phyloP scores from a whole-genome alignment of 1,140 invertebrate species.

The Macrostomum lignano region DNA sequence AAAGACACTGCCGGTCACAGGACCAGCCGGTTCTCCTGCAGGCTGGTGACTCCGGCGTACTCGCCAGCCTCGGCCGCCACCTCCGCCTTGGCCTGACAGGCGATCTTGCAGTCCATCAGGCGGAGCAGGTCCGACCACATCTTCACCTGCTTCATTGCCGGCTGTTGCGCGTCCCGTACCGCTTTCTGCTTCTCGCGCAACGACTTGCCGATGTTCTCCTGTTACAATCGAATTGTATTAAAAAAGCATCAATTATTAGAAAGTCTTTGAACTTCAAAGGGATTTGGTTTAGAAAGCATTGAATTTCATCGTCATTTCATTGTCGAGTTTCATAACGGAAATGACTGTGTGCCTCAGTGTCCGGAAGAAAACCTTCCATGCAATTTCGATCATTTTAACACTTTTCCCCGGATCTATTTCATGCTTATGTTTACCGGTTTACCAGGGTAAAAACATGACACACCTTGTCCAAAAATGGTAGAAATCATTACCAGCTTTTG shows the following conservation, averaged over 20 bases:
- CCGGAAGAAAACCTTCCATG: too few species aligned
- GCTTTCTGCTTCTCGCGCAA: slow-evolving; percentile 35
- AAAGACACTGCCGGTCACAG: too few species aligned
- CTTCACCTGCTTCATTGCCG: slow-evolving; percentile 34
- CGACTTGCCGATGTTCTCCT: slow-evolving; percentile 32
- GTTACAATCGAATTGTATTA: slow-evolving; percentile 13
- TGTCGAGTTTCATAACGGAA: too few species aligned
- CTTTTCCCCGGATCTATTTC: too few species aligned
- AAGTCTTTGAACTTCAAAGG: slow-evolving; percentile 4
- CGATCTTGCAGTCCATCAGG: slow-evolving; percentile 25
- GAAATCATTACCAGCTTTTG: too few species aligned
- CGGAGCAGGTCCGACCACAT: slow-evolving; percentile 37
- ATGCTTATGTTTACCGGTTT: too few species aligned
- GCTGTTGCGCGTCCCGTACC: slow-evolving; percentile 31
- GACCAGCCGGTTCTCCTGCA: slow-evolving; percentile 2
- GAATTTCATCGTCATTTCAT: too few species aligned
- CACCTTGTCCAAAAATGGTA: too few species aligned
- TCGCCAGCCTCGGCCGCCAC: slow-evolving; percentile 4
- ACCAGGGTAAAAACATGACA: too few species aligned
- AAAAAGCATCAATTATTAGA: slow-evolving; percentile 6
- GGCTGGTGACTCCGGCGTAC: not conserved
- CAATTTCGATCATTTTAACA: too few species aligned
- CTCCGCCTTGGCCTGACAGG: slow-evolving; percentile 11
- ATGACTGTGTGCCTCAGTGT: too few species aligned
- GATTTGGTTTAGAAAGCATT: too few species aligned